These are phyloP conservation scores for Strigamia maritima DNA, from an alignment of 2,888 invertebrate genomes.

Conservation along the genomic window DNA sequence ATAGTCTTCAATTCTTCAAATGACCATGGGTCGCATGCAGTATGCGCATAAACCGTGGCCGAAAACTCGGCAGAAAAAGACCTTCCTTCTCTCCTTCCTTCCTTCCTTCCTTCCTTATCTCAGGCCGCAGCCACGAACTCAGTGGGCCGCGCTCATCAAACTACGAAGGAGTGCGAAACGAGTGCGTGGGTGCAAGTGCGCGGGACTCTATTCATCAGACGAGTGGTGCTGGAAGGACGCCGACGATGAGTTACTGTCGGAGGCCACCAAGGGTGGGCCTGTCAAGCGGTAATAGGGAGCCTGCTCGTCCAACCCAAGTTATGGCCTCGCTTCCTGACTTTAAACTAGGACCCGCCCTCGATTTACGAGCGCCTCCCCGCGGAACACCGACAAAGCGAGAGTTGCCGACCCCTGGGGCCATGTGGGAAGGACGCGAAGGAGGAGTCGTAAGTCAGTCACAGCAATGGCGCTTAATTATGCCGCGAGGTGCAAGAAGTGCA, in stretches of 20 bases:
- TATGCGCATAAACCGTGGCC: too few relatives aligned
- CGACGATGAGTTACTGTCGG: constrained; percentile 37
- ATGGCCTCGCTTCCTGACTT: constrained; percentile 38
- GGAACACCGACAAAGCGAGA: constrained; percentile 36
- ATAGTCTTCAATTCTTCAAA: too few relatives aligned
- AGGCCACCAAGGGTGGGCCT: constrained; percentile 39
- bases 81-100: too few relatives aligned
- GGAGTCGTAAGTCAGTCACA: constrained; percentile 35
- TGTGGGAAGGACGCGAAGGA: constrained; percentile 6
- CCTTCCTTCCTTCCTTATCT: too few relatives aligned
- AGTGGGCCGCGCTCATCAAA: too few relatives aligned
- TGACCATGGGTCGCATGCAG: neutral
- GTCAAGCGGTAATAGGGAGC: constrained; percentile 38
- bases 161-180: neutral
- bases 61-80: neutral
- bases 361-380: constrained; percentile 37
- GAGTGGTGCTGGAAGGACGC: neutral
- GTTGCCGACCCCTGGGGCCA: constrained; percentile 19
- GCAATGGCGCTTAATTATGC: constrained; percentile 36
- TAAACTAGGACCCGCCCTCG: constrained; percentile 37
- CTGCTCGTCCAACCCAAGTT: constrained; percentile 38
- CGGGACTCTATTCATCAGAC: constrained; percentile 10
- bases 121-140: neutral
- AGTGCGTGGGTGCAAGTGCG: neutral
- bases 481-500: neutral